Evolutionary conservation across 2,797 vertebrate genomes (phyloP).

Genomic region (Coracias cyanogaster): DNA sequence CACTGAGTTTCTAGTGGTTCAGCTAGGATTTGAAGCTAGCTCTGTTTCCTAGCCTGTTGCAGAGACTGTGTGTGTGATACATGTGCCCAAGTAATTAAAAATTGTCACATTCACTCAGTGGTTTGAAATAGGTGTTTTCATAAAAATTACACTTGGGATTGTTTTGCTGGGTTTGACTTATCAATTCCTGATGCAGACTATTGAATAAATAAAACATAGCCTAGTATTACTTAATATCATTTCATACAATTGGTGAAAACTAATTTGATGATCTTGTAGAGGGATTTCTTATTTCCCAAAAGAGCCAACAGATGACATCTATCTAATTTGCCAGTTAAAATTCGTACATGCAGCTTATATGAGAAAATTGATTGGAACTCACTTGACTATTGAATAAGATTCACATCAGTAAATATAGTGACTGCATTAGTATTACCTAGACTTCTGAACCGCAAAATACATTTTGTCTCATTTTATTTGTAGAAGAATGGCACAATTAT

Average conservation of each 20-base stretch:
- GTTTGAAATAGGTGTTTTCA: not conserved
- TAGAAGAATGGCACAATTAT: constrained; percentile 68
- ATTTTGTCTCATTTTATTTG: constrained; percentile 69
- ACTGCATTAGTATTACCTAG: constrained; percentile 57
- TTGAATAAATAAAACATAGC: constrained; percentile 43
- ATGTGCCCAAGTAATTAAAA: not conserved
- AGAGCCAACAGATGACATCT: constrained; percentile 59
- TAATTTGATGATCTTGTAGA: constrained; percentile 45
- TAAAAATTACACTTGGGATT: constrained; percentile 4
- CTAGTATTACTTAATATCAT: not conserved
- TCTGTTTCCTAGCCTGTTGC: not conserved
- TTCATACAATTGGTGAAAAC: constrained; percentile 48
- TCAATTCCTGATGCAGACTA: not conserved
- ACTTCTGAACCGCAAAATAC: constrained; percentile 64
- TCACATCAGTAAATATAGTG: constrained; percentile 74
- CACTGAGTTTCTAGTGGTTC: not conserved
- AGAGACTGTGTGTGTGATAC: not conserved
- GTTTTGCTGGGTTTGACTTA: not conserved
- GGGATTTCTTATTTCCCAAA: constrained; percentile 64
- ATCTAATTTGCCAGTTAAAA: constrained; percentile 77
- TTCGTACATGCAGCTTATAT: constrained; percentile 54
- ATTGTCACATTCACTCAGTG: not conserved
- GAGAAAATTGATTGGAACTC: constrained; percentile 70
- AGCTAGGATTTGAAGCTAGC: not conserved
- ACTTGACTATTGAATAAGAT: constrained; percentile 71